Evolutionary conservation across 2,797 vertebrate genomes (phyloP).

Genomic region (Sebastes diploproa): DNA sequence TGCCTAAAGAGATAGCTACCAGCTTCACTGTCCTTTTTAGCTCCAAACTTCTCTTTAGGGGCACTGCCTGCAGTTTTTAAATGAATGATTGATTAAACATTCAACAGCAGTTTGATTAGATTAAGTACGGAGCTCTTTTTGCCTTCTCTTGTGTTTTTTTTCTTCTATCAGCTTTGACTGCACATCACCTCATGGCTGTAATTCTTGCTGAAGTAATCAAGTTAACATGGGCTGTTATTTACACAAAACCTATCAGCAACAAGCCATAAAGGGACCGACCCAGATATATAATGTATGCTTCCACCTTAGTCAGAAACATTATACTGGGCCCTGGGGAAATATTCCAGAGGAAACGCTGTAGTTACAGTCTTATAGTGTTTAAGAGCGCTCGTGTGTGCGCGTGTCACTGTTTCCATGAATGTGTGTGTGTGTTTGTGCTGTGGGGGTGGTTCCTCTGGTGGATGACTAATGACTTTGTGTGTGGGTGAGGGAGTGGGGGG

Average conservation of each 20-base stretch:
- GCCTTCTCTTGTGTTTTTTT: neutral
- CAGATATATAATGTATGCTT: constrained; percentile 37
- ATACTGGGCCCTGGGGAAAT: constrained; percentile 52
- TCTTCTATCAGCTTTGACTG: neutral
- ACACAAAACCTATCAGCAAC: constrained; percentile 40
- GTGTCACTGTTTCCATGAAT: neutral
- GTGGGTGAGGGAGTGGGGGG: neutral
- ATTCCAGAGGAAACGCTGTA: constrained; percentile 40
- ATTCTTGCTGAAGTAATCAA: constrained; percentile 35
- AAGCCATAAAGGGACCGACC: constrained; percentile 34
- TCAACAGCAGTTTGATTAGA: neutral
- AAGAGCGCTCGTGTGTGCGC: neutral
- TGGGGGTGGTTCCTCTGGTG: constrained; percentile 41
- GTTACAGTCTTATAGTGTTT: constrained; percentile 39
- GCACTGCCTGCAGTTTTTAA: neutral
- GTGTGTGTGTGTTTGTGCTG: constrained; percentile 15
- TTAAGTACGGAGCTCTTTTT: neutral
- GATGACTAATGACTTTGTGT: constrained; percentile 53
- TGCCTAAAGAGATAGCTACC: neutral
- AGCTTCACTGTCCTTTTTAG: neutral
- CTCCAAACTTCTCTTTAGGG: neutral
- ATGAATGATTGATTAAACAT: neutral
- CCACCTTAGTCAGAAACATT: constrained; percentile 33
- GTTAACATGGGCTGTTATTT: constrained; percentile 40
- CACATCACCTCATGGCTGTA: neutral